Conservation (phyloP, 1,140 invertebrate species). For the Pseudoatta argentina region DNA sequence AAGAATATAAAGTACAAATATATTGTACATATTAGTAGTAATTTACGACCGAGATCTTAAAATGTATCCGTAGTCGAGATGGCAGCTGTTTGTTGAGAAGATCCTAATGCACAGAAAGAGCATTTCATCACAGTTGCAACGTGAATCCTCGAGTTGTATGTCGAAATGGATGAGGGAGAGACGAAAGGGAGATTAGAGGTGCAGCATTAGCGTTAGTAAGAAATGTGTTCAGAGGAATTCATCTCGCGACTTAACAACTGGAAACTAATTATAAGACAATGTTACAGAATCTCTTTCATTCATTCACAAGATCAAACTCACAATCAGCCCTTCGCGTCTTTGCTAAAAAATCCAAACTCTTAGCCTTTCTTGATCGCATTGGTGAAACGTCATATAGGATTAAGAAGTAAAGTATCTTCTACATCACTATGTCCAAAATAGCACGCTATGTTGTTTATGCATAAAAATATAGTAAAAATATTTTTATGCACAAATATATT, state of each 20-base stretch:
- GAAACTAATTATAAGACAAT: constrained; percentile 62
- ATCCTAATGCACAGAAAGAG: constrained; percentile 69
- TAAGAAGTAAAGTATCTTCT: constrained; percentile 56
- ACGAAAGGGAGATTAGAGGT: constrained; percentile 70
- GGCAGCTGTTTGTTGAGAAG: constrained; percentile 29
- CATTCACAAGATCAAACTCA: not conserved
- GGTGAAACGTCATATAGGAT: constrained; percentile 69
- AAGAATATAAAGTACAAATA: not conserved
- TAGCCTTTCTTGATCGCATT: constrained; percentile 66
- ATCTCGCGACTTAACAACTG: constrained; percentile 77
- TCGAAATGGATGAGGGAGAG: constrained; percentile 72
- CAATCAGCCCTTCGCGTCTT: constrained; percentile 12
- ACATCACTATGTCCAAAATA: constrained; percentile 36
- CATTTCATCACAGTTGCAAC: constrained; percentile 56
- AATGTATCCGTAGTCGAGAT: constrained; percentile 8
- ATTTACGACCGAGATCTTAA: constrained; percentile 8
- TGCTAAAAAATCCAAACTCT: constrained; percentile 55
- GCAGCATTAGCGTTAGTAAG: constrained; percentile 63
- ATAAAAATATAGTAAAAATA: constrained; percentile 61
- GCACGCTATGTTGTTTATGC: constrained; percentile 48
- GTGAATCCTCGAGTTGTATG: constrained; percentile 28
- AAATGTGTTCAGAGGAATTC: constrained; percentile 69
- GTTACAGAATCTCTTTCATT: constrained; percentile 33
- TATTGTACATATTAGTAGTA: not conserved
- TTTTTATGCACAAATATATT: constrained; percentile 4